Evolutionary conservation across 2,888 invertebrate genomes (phyloP), one percentile per base, ranked within the genome.

Genomic region (Invenusta paracnida): DNA sequence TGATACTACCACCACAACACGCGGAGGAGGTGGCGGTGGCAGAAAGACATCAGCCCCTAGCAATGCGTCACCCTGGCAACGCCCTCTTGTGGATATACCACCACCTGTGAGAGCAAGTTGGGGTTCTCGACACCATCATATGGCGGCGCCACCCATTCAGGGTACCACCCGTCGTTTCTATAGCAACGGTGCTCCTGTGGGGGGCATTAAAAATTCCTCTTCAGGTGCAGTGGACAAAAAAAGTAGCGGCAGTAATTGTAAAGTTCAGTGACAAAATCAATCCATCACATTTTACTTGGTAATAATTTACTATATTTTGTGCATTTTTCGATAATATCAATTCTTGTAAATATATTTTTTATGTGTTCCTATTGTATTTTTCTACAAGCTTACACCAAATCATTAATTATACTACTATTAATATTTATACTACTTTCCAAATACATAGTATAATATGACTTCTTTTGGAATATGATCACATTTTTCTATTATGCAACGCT

Each of bases 311-410:
- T n/a, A n/a, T n/a, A n/a, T n/a, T n/a, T n/a, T n/a, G n/a, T n/a
- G n/a, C n/a, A n/a, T 48, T 48, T 48, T 48, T 17, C 48, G 48
- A 5, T 48, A 17, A 48, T 11, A 48, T 48, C 17, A 48, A 48
- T 48, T 48, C 48, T 73, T 73, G 73, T 73, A n/a, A 23, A 73
- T 23, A n/a, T 73, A 73, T 73, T 73, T 73, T 73, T 73, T 73
- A 23, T 73, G n/a, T n/a, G n/a, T 48, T 48, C 23, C 73, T 73
- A n/a, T n/a, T 73, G 5, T 73, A 25, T 13, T 73, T 73, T 13
- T 73, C 23, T 73, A 13, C 23, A 73, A 13, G 73, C 73, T 73
- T 2, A 5, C 73, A 73, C 73, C 73, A 73, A 73, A 73, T n/a
- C 25, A 73, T 73, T 73, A n/a, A n/a, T n/a, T n/a, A n/a, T n/a